These are phyloP conservation scores for Fregata magnificens DNA, from an alignment of 2,113 vertebrate genomes.

Conservation along the genomic window DNA sequence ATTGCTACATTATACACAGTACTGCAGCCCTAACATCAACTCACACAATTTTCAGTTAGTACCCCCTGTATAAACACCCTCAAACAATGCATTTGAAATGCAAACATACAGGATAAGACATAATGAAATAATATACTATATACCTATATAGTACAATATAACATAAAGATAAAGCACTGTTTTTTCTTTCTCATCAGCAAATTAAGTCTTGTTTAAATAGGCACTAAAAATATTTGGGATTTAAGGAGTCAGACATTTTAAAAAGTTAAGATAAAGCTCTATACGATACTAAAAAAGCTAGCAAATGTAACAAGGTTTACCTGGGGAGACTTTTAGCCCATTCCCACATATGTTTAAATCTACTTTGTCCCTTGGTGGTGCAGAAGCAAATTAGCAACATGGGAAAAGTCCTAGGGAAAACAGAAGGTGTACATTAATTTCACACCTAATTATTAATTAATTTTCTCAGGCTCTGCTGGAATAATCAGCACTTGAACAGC, in stretches of 20 bases:
- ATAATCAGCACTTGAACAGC: constrained; percentile 29
- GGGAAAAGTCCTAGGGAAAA: constrained; percentile 1
- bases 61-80: neutral
- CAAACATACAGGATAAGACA: neutral
- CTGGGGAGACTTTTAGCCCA: neutral
- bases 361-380: neutral
- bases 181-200: neutral
- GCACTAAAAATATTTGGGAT: neutral
- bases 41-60: neutral
- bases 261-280: neutral
- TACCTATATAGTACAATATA: neutral
- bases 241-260: neutral
- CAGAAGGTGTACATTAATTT: constrained; percentile 47
- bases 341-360: neutral
- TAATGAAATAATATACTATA: neutral
- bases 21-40: neutral
- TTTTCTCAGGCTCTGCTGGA: neutral
- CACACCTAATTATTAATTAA: constrained; percentile 54
- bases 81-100: neutral
- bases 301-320: neutral
- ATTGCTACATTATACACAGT: neutral
- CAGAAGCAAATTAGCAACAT: constrained; percentile 7
- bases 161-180: neutral
- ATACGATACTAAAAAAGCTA: neutral
- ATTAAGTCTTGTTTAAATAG: neutral